A percentile compares a stretch with the other conserved stretches of the same genome.
phyloP scores from a whole-genome alignment of 2,797 vertebrate species.

The Agapornis canus region DNA sequence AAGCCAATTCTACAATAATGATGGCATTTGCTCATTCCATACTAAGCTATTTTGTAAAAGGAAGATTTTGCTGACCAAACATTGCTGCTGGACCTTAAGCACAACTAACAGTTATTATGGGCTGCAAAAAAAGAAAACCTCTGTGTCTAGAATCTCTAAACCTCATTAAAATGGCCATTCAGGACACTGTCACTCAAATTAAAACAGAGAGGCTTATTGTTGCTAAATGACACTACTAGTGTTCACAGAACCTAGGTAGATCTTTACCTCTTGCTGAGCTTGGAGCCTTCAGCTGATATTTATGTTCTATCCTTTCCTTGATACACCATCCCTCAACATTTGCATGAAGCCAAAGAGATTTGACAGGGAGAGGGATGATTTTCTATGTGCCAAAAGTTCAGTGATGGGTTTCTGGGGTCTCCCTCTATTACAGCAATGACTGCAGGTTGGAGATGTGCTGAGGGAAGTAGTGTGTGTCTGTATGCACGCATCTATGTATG shows the following conservation, averaged over 20 bases:
- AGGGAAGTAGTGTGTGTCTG: neutral
- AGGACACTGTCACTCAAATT: neutral
- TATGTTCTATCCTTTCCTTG: neutral
- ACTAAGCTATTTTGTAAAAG: neutral
- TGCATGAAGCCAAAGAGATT: neutral
- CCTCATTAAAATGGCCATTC: constrained; percentile 1
- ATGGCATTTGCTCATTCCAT: neutral
- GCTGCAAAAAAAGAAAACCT: constrained; percentile 4
- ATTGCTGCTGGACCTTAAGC: neutral
- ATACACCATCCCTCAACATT: neutral
- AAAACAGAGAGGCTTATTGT: neutral
- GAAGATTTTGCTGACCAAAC: neutral
- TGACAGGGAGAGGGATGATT: neutral
- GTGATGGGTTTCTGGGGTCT: neutral
- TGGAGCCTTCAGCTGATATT: neutral
- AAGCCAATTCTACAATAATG: neutral
- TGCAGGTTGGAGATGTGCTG: neutral
- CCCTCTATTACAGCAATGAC: neutral
- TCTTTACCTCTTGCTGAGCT: neutral
- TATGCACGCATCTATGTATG: rapidly evolving
- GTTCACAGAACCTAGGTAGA: neutral
- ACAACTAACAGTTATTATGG: constrained; percentile 24
- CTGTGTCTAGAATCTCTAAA: constrained; percentile 15
- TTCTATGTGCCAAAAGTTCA: neutral
- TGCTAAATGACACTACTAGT: neutral